phyloP scores from a whole-genome alignment of 2,113 vertebrate genomes.

The Psephotus haematonotus region DNA sequence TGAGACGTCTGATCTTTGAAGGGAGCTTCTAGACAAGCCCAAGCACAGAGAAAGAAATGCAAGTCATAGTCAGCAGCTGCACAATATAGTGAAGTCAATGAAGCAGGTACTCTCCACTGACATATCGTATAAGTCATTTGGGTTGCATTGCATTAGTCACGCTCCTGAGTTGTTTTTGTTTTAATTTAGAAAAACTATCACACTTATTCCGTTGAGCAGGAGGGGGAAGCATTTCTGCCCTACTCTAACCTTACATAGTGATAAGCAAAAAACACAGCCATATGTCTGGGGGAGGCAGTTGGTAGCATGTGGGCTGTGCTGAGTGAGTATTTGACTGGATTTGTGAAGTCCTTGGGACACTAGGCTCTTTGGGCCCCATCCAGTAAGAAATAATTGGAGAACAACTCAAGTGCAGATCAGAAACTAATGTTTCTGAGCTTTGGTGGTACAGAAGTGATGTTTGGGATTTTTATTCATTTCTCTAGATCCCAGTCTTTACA shows the following conservation, averaged over 20 bases:
- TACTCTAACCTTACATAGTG: constrained; percentile 52
- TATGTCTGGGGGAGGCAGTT: constrained; percentile 74
- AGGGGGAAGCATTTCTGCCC: constrained; percentile 56
- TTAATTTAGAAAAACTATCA: constrained; percentile 71
- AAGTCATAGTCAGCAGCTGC: background rate
- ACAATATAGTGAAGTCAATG: background rate
- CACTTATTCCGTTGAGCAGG: constrained; percentile 52
- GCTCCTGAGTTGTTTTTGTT: constrained; percentile 57
- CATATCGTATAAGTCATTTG: rapidly evolving
- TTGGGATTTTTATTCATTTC: background rate
- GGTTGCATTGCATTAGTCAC: constrained; percentile 62
- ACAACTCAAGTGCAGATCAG: background rate
- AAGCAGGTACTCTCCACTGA: background rate
- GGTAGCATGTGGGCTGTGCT: constrained; percentile 56
- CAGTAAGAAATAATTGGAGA: background rate
- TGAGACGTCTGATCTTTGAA: rapidly evolving
- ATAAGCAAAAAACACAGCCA: constrained; percentile 61
- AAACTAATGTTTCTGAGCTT: background rate
- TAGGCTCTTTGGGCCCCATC: constrained; percentile 10
- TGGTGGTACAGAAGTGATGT: background rate
- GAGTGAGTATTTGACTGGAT: constrained; percentile 49
- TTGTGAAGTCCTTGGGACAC: constrained; percentile 43
- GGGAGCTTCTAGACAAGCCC: background rate
- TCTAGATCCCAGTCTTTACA: background rate
- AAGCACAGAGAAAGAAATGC: background rate